Percentiles rank a stretch among this genome's conserved stretches.
Evolutionary conservation across 2,797 vertebrate species (phyloP).

Genomic region (Eulemur coronatus): DNA sequence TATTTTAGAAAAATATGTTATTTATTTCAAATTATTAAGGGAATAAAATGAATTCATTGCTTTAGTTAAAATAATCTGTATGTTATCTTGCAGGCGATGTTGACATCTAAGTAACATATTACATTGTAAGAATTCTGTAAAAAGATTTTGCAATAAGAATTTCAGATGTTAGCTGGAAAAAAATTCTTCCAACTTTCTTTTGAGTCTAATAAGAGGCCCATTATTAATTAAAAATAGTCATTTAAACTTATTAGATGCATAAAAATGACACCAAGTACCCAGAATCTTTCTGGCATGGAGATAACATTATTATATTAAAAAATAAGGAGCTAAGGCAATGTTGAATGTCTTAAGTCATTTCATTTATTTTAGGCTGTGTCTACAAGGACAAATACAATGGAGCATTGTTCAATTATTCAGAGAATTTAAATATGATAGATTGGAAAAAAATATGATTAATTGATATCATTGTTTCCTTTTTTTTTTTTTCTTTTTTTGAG

Average conservation of each 20-base stretch:
- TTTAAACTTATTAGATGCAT: slow-evolving; percentile 56
- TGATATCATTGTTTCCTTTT: background rate
- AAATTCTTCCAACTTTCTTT: slow-evolving; percentile 40
- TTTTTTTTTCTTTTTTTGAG: background rate
- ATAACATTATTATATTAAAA: background rate
- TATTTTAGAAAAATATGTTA: background rate
- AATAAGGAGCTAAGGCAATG: background rate
- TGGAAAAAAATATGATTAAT: background rate
- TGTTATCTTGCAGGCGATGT: slow-evolving; percentile 39
- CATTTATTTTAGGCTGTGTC: background rate
- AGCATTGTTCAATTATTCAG: background rate
- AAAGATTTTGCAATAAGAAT: slow-evolving; percentile 52
- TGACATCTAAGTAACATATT: slow-evolving; percentile 56
- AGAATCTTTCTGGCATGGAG: background rate
- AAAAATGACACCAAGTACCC: slow-evolving; percentile 59
- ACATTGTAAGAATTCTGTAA: slow-evolving; percentile 28
- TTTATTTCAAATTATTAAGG: slow-evolving; percentile 23
- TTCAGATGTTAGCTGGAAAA: slow-evolving; percentile 52
- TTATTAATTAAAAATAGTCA: slow-evolving; percentile 68
- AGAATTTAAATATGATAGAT: background rate
- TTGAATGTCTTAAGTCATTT: background rate
- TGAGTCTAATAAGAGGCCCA: slow-evolving; percentile 42
- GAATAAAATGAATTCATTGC: slow-evolving; percentile 26
- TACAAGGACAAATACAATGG: background rate
- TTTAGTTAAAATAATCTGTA: slow-evolving; percentile 13